Evolutionary conservation across 2,113 vertebrate genomes (phyloP), one percentile per base, ranked within the genome.

Genomic region (Pionites leucogaster): DNA sequence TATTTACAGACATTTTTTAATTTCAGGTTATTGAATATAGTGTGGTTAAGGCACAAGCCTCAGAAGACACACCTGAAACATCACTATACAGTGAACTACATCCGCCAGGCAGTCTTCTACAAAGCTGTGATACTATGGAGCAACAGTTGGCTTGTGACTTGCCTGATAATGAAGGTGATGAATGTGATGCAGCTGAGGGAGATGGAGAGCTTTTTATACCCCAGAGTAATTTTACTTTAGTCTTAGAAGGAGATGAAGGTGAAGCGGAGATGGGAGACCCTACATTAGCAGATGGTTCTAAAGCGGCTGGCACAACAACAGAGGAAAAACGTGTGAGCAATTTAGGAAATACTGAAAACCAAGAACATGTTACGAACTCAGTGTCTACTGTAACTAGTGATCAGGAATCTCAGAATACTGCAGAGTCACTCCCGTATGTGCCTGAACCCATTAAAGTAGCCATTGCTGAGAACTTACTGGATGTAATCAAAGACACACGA

Each of bases 161-260:
- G 28, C 86, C 97, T 42, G 97, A 91, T 68, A 93, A 86, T 33
- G 96, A 97, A 83, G 98, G 98, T 47, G 81, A 35, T 79, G 96
- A 98, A 87, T 95, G 97, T 57, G 97, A 97, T 57, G 70, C 93
- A 31, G 74, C 93, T 75, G 98, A 98, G 60, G 96, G 95, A 62
- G 95, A 98, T 6, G 98, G 98, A 15, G 98, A 98, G 16, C 95
- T 96, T 37, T 96, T 98, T 79, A 94, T 98, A 27, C 44, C 97
- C 83, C 98, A 98, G 20, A 96, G 97, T 90, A 97, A 97, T 93
- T 99, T 99, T 96, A 98, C 98, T n/a, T 98, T 99, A 83, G 98
- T 99, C 93, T 90, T 99, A 95, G 99, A 99, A 96, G 96, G 98
- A 87, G 99, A 99, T 62, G 99, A 98, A 78, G 97, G 96, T 83